Percentiles rank a stretch among this genome's conserved stretches.
Evolutionary conservation across 2,113 vertebrate species (phyloP).

Genomic region (Vombatus ursinus): DNA sequence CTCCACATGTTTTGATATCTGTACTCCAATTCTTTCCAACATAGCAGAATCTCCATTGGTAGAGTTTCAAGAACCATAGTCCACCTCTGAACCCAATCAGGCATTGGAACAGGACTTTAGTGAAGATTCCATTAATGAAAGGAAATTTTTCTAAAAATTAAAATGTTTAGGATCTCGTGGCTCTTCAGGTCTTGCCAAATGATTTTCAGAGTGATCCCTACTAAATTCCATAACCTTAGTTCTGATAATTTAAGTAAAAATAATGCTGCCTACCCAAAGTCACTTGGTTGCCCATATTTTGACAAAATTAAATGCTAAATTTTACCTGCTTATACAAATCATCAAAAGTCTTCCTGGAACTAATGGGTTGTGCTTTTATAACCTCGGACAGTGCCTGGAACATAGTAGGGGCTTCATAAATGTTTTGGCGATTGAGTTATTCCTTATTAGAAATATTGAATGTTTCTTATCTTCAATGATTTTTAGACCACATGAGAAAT

Average conservation of each 20-base stretch:
- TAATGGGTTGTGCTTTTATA: not conserved
- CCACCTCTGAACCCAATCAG: not conserved
- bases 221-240: not conserved
- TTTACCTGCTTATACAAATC: not conserved
- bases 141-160: not conserved
- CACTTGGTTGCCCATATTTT: not conserved
- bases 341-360: not conserved
- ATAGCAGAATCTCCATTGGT: not conserved
- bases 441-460: not conserved
- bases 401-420: not conserved
- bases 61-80: not conserved
- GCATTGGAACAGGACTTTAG: not conserved
- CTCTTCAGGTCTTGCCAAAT: not conserved
- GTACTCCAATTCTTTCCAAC: not conserved
- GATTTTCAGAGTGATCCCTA: not conserved
- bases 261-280: not conserved
- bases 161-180: not conserved
- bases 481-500: slow-evolving; percentile 24
- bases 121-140: not conserved
- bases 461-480: not conserved
- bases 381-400: not conserved
- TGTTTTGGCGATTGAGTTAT: not conserved
- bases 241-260: not conserved
- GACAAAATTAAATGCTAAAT: not conserved
- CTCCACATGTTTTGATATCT: not conserved